These are phyloP conservation scores for Elachura formosa DNA, from an alignment of 2,113 vertebrate genomes.

Conservation along the genomic window DNA sequence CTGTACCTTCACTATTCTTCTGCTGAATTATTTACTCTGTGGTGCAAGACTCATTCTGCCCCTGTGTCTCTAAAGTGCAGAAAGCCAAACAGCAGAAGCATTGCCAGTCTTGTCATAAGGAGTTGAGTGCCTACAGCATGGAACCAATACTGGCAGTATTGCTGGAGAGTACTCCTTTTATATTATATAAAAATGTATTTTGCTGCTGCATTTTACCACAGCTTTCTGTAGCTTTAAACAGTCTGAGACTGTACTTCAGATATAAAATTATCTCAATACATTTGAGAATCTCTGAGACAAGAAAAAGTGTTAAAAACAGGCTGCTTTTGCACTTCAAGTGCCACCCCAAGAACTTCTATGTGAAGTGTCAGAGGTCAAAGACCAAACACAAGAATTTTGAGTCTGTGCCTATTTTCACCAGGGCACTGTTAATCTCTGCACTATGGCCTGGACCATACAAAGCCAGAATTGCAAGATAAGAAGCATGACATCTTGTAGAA, in stretches of 20 bases:
- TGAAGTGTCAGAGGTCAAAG: neutral
- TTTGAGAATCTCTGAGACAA: neutral
- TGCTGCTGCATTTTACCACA: neutral
- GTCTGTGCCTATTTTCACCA: neutral
- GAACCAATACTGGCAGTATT: neutral
- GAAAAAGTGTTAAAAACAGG: neutral
- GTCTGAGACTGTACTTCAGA: neutral
- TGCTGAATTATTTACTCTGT: neutral
- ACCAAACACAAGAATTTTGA: neutral
- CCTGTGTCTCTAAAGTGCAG: neutral
- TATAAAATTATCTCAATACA: neutral
- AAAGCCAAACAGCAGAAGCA: neutral
- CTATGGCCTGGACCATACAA: neutral
- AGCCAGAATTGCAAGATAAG: neutral
- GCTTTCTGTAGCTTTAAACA: neutral
- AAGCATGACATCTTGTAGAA: neutral
- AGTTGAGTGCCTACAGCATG: neutral
- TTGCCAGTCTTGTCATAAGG: neutral
- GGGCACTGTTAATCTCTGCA: neutral
- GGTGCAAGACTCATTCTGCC: neutral
- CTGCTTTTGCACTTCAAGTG: neutral
- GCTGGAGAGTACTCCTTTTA: neutral
- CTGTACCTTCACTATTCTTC: neutral
- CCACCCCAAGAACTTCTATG: neutral
- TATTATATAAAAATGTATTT: neutral